Evolutionary conservation across 2,797 vertebrate genomes (phyloP).

Genomic region (Poecilia velifera): DNA sequence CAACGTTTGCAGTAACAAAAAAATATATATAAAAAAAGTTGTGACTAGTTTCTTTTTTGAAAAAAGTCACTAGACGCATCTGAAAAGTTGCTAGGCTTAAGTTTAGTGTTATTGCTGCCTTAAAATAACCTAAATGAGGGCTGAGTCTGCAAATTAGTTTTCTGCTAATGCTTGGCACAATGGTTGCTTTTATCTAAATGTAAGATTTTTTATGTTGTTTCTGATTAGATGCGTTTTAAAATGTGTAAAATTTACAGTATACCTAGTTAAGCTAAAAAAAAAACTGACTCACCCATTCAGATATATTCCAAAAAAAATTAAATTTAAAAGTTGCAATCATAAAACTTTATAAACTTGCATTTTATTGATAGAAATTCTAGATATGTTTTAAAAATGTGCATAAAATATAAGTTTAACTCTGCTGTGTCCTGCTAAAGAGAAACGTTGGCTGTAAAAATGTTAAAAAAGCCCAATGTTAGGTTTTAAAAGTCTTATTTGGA

Average conservation of each 20-base stretch:
- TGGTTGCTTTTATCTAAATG: background rate
- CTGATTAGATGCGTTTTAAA: background rate
- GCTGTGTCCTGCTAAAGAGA: background rate
- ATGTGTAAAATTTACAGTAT: background rate
- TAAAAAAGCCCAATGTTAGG: background rate
- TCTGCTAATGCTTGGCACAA: background rate
- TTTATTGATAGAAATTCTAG: background rate
- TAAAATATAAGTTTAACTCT: background rate
- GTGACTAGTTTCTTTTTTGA: too few relatives aligned
- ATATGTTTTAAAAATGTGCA: background rate
- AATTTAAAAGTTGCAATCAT: background rate
- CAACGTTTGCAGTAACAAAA: too few relatives aligned
- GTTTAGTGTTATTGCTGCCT: background rate
- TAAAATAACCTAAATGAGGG: background rate
- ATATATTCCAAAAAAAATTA: background rate
- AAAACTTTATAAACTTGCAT: background rate
- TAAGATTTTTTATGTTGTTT: background rate
- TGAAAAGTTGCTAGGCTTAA: background rate
- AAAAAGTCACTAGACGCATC: too few relatives aligned
- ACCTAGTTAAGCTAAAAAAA: background rate
- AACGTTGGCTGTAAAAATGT: background rate
- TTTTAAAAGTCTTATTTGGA: conserved; percentile 13
- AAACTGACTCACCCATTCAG: background rate
- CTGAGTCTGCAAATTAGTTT: background rate
- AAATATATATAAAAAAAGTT: too few relatives aligned